phyloP scores from a whole-genome alignment of 2,113 vertebrate genomes.

The Tricholaema leucomelas region DNA sequence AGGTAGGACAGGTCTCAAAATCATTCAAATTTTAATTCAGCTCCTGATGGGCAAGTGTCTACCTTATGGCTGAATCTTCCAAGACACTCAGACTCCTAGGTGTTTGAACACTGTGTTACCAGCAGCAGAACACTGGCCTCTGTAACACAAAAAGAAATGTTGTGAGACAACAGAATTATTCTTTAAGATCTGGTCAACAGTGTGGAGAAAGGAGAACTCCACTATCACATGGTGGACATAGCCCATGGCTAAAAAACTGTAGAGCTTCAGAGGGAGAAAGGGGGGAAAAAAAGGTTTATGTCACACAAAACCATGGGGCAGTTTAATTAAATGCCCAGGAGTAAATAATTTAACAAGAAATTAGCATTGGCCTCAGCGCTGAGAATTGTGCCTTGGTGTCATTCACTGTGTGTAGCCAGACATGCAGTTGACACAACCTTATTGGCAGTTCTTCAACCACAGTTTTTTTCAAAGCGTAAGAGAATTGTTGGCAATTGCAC shows the following conservation, averaged over 20 bases:
- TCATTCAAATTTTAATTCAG: background rate
- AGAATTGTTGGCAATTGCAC: background rate
- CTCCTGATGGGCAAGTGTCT: background rate
- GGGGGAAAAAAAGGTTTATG: background rate
- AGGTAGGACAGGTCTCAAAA: background rate
- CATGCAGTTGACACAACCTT: fast-evolving
- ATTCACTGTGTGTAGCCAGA: background rate
- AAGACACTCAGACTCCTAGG: background rate
- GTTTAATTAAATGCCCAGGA: background rate
- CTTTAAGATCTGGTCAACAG: background rate
- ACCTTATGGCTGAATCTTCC: background rate
- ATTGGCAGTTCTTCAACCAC: background rate
- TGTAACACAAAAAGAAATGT: background rate
- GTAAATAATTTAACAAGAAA: background rate
- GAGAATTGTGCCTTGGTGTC: background rate
- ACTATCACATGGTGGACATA: background rate
- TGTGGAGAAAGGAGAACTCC: background rate
- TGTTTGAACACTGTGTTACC: fast-evolving
- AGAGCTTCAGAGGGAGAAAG: background rate
- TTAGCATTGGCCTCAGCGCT: background rate
- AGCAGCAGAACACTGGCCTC: background rate
- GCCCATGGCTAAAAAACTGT: background rate
- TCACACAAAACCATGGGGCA: background rate
- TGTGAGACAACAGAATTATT: background rate
- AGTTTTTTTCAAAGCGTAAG: background rate